phyloP scores from a whole-genome alignment of 2,888 invertebrate genomes.

The Rotaria sp. region DNA sequence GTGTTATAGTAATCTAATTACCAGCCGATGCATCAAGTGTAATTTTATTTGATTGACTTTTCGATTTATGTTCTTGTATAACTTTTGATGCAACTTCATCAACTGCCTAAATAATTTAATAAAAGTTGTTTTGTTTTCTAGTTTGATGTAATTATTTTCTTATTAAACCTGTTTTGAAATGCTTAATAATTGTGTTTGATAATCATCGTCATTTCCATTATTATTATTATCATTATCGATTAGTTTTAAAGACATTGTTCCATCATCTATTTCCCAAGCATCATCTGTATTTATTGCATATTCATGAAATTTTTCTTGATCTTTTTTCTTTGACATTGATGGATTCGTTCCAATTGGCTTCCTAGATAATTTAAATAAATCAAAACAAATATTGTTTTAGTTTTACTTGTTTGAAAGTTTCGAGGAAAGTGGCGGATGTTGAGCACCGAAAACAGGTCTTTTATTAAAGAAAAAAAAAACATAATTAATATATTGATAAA shows the following conservation, averaged over 20 bases:
- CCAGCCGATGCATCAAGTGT: not conserved
- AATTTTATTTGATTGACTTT: not conserved
- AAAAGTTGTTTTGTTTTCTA: not conserved
- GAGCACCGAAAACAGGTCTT: slow-evolving; percentile 18
- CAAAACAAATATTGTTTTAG: too few relatives aligned
- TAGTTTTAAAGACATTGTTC: not conserved
- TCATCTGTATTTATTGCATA: slow-evolving; percentile 13
- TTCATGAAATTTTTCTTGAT: slow-evolving; percentile 13
- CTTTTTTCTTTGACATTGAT: not conserved
- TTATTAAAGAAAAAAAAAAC: not conserved
- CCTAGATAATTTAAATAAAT: not conserved
- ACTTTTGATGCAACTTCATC: slow-evolving; percentile 1
- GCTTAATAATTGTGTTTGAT: not conserved
- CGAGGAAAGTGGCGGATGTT: not conserved
- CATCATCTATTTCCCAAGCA: slow-evolving; percentile 7
- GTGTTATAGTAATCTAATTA: not conserved
- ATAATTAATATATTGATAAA: not conserved
- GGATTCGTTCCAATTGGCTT: not conserved
- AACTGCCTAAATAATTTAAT: not conserved
- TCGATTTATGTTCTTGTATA: slow-evolving; percentile 26
- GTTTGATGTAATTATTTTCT: not conserved
- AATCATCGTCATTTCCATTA: not conserved
- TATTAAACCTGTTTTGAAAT: slow-evolving; percentile 17
- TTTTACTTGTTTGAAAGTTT: not conserved
- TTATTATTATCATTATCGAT: not conserved